Conservation (phyloP, 2,113 vertebrate genomes). For the Helogale parvula region DNA sequence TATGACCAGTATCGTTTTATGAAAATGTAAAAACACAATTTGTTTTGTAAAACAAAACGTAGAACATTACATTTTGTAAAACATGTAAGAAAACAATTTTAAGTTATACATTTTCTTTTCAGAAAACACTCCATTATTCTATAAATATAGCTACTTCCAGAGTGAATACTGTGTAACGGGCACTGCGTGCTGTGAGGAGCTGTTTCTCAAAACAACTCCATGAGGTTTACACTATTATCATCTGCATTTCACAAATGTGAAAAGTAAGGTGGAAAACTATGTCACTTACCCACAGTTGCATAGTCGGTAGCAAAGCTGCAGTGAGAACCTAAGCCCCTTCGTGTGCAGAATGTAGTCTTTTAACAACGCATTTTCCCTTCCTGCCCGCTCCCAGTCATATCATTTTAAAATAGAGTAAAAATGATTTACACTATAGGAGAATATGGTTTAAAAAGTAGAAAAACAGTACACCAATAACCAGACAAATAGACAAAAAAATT, state of each 20-base stretch:
- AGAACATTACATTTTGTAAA: no score
- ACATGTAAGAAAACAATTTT: not conserved
- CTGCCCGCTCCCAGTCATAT: not conserved
- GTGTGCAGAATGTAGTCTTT: not conserved
- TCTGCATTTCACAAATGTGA: not conserved
- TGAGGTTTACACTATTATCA: not conserved
- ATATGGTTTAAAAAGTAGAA: not conserved
- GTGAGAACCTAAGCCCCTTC: not conserved
- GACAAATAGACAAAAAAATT: conserved; percentile 2
- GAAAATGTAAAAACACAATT: not conserved
- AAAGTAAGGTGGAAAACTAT: not conserved
- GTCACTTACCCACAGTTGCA: not conserved
- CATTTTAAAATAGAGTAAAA: conserved; percentile 25
- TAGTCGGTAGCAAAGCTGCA: not conserved
- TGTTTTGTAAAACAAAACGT: not conserved
- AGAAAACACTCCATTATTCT: not conserved
- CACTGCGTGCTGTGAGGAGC: not conserved
- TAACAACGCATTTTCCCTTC: not conserved
- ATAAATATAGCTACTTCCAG: not conserved
- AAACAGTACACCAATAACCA: not conserved
- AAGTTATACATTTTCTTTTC: conserved; percentile 3
- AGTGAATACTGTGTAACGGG: not conserved
- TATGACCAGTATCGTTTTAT: not conserved
- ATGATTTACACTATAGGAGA: not conserved
- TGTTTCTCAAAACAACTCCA: not conserved